Conservation (phyloP, 2,888 invertebrate genomes). For the Sinodicranocentrus sp. region DNA sequence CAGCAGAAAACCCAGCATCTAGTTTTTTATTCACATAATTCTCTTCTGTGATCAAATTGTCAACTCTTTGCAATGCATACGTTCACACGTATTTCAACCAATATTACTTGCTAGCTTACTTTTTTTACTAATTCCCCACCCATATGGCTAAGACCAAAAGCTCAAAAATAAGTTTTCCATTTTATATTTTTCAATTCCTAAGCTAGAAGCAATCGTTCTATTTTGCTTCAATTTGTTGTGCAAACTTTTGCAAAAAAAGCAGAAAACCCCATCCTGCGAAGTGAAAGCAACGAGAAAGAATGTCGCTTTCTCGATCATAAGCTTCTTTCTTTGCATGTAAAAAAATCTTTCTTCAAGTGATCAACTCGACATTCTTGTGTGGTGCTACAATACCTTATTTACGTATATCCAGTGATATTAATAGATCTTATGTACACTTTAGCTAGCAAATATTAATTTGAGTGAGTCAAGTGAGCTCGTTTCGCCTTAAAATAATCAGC, state of each 20-base stretch:
- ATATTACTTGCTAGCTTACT: too few species aligned
- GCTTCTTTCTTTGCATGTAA: not conserved
- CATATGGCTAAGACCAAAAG: not conserved
- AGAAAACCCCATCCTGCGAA: too few species aligned
- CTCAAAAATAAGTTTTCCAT: slow-evolving; percentile 7
- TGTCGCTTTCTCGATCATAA: too few species aligned
- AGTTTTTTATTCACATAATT: not conserved
- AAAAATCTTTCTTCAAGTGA: not conserved
- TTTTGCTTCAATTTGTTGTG: too few species aligned
- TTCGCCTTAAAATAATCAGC: slow-evolving; percentile 48
- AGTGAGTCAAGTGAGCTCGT: slow-evolving; percentile 5
- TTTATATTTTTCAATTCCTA: too few species aligned
- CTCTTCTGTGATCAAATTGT: slow-evolving; percentile 11
- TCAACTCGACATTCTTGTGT: too few species aligned
- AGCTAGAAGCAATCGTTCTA: too few species aligned
- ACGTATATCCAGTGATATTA: not conserved
- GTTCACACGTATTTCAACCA: too few species aligned
- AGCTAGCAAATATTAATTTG: not conserved
- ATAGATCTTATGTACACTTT: not conserved
- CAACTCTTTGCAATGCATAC: slow-evolving; percentile 2
- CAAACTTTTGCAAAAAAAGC: too few species aligned
- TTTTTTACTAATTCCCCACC: too few species aligned
- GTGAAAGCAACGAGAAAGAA: too few species aligned
- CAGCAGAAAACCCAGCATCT: not conserved
- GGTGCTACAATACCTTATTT: too few species aligned